Evolutionary conservation across 2,888 invertebrate species (phyloP), one percentile per base, ranked within the genome.

Genomic region (Caenorhabditis zanzibari): DNA sequence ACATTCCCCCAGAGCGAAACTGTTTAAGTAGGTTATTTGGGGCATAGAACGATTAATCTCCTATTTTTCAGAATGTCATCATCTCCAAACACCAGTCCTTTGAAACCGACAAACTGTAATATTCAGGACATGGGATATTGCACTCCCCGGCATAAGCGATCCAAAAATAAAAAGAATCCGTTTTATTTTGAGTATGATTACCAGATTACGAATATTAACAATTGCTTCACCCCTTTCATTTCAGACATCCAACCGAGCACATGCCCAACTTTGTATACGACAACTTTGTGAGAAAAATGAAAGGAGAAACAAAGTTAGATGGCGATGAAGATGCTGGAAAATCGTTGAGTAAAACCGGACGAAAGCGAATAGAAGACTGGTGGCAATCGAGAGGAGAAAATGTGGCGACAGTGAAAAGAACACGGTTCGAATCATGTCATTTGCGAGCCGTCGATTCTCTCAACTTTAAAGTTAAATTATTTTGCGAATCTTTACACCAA

Each of bases 181-280:
- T 77, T 66, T 56, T 61, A 68, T 32, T 68, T 61, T 44, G 61
- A 75, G 71, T 81, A n/a, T 24, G 66, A 4, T 52, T 32, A 32
- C 7, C 4, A 32, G 5, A 4, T 4, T 32, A 32, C 7, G 7
- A 6, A 6, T 32, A 10, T 10, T n/a, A 54, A 6, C 54, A 28
- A 14, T 16, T 22, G 19, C 14, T 28, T 22, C 14, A 52, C 59
- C 68, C 6, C 61, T 19, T 28, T 22, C 14, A 52, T 66, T 73
- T 10, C 61, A 82, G 82, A 35, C 73, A 76, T 38, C 84, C 84
- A 0, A 84, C 84, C 7, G 73, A 81, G 47, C 24, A 73, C 19
- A 35, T 84, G 28, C 84, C 84, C 0, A 84, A 84, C 44, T 56
- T 76, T 16, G 84, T 81, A 22, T 84, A 84, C 35, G 77, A 84